Evolutionary conservation across 2,113 vertebrate species (phyloP).

Genomic region (Mustela lutreola): DNA sequence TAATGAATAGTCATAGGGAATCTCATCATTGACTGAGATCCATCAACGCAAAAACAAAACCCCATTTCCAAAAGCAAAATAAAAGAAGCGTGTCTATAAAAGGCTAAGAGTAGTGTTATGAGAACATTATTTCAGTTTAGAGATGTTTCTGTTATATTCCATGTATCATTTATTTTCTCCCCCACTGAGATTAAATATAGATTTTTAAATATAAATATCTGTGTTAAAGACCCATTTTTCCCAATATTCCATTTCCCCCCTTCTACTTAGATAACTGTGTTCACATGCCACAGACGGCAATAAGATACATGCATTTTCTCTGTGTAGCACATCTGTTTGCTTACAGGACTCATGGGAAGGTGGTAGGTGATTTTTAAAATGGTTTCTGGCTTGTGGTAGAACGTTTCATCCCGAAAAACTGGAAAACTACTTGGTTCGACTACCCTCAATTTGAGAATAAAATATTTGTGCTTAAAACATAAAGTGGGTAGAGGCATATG

Average conservation of each 20-base stretch:
- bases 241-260: not conserved
- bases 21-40: conserved; percentile 56
- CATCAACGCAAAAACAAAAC: conserved; percentile 37
- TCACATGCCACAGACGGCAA: not conserved
- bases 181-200: not conserved
- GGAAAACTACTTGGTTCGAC: conserved; percentile 37
- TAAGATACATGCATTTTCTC: not conserved
- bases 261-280: not conserved
- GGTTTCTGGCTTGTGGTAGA: conserved; percentile 40
- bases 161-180: not conserved
- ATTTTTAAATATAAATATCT: conserved; percentile 41
- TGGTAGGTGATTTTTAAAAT: conserved; percentile 51
- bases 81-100: not conserved
- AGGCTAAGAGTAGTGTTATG: not conserved
- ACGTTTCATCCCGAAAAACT: conserved; percentile 51
- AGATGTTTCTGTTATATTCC: not conserved
- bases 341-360: not conserved
- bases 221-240: not conserved
- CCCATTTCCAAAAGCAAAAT: conserved; percentile 33
- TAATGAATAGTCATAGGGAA: conserved; percentile 62
- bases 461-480: conserved; percentile 67
- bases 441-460: conserved; percentile 63
- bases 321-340: conserved; percentile 52
- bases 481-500: conserved; percentile 61
- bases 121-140: not conserved